Evolutionary conservation across 2,888 invertebrate species (phyloP).

Genomic region (Synanthedon andrenaeformis): DNA sequence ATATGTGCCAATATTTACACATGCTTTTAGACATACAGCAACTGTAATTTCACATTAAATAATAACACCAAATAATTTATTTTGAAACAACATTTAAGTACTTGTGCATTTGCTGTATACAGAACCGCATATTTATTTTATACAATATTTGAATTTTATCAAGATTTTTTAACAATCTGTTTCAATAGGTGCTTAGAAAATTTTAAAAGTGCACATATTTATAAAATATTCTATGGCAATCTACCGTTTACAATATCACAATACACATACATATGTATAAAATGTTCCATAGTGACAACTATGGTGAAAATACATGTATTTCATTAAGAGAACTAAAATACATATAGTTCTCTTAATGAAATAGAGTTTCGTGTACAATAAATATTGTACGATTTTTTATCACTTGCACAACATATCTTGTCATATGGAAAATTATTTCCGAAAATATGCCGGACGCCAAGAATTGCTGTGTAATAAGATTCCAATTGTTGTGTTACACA

Average conservation of each 20-base stretch:
- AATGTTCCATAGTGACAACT: no score
- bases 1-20: conserved; percentile 62
- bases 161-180: not conserved
- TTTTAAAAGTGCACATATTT: not conserved
- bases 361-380: no score
- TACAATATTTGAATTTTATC: not conserved
- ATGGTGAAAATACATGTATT: no score
- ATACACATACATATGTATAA: not conserved
- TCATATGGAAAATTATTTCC: no score
- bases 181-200: not conserved
- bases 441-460: no score
- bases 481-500: no score
- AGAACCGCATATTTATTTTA: not conserved
- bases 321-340: no score
- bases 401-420: no score
- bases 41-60: conserved; percentile 47
- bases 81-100: conserved; percentile 55
- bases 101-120: conserved; percentile 8
- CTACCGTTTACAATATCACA: conserved; percentile 3
- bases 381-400: no score
- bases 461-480: not conserved
- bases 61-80: conserved; percentile 54
- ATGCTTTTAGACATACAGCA: conserved; percentile 53
- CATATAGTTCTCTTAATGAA: no score
- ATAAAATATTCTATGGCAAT: conserved; percentile 1